Percentiles rank a stretch among this genome's conserved stretches.
phyloP scores from a whole-genome alignment of 1,140 invertebrate genomes.

The Akabosia matsudoensis region DNA sequence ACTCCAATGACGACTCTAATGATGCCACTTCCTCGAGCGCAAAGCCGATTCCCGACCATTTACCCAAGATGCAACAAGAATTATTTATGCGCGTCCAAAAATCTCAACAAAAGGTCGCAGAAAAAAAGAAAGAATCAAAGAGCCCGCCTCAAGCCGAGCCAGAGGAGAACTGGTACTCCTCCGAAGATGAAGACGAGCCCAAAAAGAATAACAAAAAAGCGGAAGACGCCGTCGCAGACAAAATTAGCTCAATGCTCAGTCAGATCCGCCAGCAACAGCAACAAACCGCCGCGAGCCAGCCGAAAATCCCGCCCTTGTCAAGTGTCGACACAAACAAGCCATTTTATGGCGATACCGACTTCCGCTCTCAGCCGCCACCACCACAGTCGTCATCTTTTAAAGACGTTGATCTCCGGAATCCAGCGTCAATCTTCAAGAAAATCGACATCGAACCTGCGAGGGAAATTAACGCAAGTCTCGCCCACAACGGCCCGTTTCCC shows the following conservation, averaged over 20 bases:
- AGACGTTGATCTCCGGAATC: constrained; percentile 42
- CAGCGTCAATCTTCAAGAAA: constrained; percentile 31
- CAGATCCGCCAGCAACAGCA: constrained; percentile 15
- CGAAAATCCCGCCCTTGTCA: not conserved
- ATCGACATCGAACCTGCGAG: constrained; percentile 71
- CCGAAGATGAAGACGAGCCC: constrained; percentile 65
- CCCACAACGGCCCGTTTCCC: constrained; percentile 67
- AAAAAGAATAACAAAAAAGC: constrained; percentile 61
- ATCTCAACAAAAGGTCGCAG: constrained; percentile 60
- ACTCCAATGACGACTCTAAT: not conserved
- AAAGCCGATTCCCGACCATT: constrained; percentile 53
- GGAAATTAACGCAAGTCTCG: constrained; percentile 77
- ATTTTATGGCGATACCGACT: constrained; percentile 56
- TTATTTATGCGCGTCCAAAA: constrained; percentile 66
- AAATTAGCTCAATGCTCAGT: constrained; percentile 11
- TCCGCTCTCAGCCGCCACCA: constrained; percentile 49
- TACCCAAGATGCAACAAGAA: constrained; percentile 66
- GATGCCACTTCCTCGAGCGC: not conserved
- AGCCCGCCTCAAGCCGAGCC: constrained; percentile 14
- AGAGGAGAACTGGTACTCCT: constrained; percentile 48
- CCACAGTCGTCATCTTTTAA: constrained; percentile 20
- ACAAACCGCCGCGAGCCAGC: not conserved
- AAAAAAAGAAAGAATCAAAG: constrained; percentile 47
- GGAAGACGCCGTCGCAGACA: constrained; percentile 11
- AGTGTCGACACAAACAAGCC: not conserved